Conservation (phyloP, 2,888 invertebrate genomes). For the Athetis lepigone region DNA sequence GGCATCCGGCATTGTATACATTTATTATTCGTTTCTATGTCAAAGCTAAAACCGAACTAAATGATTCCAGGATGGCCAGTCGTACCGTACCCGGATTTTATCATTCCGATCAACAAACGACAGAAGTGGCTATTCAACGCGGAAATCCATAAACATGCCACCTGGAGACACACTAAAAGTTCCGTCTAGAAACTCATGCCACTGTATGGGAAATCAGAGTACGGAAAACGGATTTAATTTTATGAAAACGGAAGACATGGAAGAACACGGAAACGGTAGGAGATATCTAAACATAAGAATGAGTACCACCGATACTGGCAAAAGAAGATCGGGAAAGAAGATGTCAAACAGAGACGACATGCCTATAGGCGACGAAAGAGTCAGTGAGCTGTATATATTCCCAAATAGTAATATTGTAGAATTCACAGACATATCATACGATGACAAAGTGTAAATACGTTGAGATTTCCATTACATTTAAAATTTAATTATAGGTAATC, state of each 20-base stretch:
- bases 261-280: constrained; percentile 67
- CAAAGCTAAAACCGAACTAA: constrained; percentile 25
- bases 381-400: constrained; percentile 86
- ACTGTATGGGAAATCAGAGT: constrained; percentile 75
- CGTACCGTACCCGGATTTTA: constrained; percentile 83
- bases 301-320: constrained; percentile 67
- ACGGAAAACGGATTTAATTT: constrained; percentile 77
- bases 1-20: constrained; percentile 15
- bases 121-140: constrained; percentile 78
- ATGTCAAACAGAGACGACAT: constrained; percentile 69
- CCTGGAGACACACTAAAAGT: constrained; percentile 76
- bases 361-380: constrained; percentile 82
- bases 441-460: constrained; percentile 84
- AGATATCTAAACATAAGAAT: constrained; percentile 63
- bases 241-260: constrained; percentile 71
- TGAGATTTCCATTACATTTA: constrained; percentile 61
- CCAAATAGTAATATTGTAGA: constrained; percentile 87
- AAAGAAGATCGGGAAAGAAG: constrained; percentile 70
- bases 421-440: constrained; percentile 84
- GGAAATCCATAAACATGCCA: constrained; percentile 81
- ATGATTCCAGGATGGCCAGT: constrained; percentile 84
- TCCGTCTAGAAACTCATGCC: constrained; percentile 76
- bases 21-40: constrained; percentile 11
- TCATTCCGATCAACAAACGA: constrained; percentile 87
- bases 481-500: constrained; percentile 52